Evolutionary conservation across 2,113 vertebrate species (phyloP).

Genomic region (Dinomys branickii): DNA sequence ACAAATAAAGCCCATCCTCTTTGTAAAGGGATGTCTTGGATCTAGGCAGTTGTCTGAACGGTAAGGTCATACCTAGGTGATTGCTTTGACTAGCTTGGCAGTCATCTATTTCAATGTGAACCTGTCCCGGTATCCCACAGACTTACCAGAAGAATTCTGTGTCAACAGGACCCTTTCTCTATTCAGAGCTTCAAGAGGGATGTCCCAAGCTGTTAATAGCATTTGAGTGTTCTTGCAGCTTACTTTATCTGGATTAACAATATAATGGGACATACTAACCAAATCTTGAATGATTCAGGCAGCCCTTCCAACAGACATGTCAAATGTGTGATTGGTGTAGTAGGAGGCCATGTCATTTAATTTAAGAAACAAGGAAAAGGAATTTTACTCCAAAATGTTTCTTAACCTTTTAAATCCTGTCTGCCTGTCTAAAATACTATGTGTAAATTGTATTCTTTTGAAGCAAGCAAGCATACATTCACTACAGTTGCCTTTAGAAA

Average conservation of each 20-base stretch:
- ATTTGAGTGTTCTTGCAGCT: background rate
- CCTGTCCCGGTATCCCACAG: background rate
- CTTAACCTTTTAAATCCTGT: background rate
- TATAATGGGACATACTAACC: background rate
- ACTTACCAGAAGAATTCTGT: background rate
- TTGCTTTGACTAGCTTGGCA: background rate
- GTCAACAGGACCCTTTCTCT: background rate
- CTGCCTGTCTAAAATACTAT: background rate
- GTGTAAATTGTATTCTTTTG: background rate
- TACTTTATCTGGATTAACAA: background rate
- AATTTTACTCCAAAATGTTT: background rate
- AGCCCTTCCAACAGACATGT: background rate
- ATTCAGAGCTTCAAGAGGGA: background rate
- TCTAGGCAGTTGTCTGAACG: background rate
- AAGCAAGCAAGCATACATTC: background rate
- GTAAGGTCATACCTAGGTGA: background rate
- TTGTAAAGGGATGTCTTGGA: background rate
- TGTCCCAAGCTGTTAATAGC: background rate
- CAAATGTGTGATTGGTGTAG: background rate
- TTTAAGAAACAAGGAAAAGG: background rate
- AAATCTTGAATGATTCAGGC: background rate
- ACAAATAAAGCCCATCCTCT: background rate
- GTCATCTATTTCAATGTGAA: background rate
- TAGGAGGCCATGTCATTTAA: background rate
- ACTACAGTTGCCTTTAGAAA: background rate